Evolutionary conservation across 2,888 invertebrate species (phyloP), one percentile per base, ranked within the genome.

Genomic region (Temnothorax unifasciatus): DNA sequence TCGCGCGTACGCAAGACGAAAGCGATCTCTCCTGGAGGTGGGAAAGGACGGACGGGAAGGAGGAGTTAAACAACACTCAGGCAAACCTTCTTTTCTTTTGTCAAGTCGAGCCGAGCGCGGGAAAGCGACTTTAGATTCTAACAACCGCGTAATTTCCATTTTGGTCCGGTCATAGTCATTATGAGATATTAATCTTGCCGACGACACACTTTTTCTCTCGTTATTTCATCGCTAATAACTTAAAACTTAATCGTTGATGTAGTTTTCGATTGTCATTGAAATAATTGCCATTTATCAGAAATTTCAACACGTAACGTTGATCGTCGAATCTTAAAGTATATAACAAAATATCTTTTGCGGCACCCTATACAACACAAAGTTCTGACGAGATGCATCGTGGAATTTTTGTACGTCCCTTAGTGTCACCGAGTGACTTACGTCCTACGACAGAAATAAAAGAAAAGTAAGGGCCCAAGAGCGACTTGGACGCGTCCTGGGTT

Each of bases 1-100:
- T 77, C 34, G 76, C 84, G 77, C 66, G 41, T 75, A 82, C 84
- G 77, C 77, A 75, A 69, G 83, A 85, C 82, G 85, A 88, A 88
- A 88, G 82, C 64, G 79, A 86, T 88, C 79, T 86, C 73, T 82
- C 79, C 75, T 71, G 84, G 85, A 87, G 89, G 85, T 89, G 88
- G 89, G 87, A 89, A 83, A 87, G 87, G 89, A 83, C 91, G 73
- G 86, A 88, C 83, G 92, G 18, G 5, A 92, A 91, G 92, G 93
- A 92, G 91, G 93, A 92, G 93, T 93, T 92, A 92, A 92, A 92
- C 92, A 92, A 90, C 89, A 87, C 84, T 88, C 87, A 88, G 91
- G 90, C 93, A 90, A 92, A 92, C 90, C 91, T 91, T 92, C 89
- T 89, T 91, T 69, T 86, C 89, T 92, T 90, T 89, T 87, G 89